Evolutionary conservation across 1,140 invertebrate species (phyloP).

Genomic region (Drosophila leontia): DNA sequence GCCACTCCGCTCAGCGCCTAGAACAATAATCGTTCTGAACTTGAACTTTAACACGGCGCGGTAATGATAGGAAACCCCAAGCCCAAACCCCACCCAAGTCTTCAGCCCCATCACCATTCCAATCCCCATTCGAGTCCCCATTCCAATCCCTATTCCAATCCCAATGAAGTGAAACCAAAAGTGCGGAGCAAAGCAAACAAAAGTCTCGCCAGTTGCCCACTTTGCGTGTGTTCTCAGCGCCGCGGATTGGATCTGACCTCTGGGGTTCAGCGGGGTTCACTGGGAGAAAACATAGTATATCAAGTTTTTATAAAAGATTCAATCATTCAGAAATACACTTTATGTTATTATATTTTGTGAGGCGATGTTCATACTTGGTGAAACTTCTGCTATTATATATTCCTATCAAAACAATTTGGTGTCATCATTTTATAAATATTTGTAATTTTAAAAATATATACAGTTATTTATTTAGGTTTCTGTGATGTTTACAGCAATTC

Average conservation of each 20-base stretch:
- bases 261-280: constrained; percentile 42
- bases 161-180: constrained; percentile 78
- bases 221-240: constrained; percentile 80
- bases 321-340: too few species aligned
- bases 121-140: background rate
- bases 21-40: constrained; percentile 76
- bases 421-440: background rate
- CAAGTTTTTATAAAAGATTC: too few species aligned
- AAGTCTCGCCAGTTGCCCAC: constrained; percentile 67
- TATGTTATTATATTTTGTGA: background rate
- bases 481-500: background rate
- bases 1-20: background rate
- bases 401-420: background rate
- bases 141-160: constrained; percentile 1
- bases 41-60: constrained; percentile 75
- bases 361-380: background rate
- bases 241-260: constrained; percentile 63
- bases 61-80: constrained; percentile 50
- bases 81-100: constrained; percentile 4
- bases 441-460: background rate
- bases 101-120: background rate
- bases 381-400: background rate
- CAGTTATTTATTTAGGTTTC: background rate
- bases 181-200: constrained; percentile 70
- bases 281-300: constrained; percentile 13